Evolutionary conservation across 1,140 invertebrate species (phyloP).

Genomic region (Sycophaga agraensis): DNA sequence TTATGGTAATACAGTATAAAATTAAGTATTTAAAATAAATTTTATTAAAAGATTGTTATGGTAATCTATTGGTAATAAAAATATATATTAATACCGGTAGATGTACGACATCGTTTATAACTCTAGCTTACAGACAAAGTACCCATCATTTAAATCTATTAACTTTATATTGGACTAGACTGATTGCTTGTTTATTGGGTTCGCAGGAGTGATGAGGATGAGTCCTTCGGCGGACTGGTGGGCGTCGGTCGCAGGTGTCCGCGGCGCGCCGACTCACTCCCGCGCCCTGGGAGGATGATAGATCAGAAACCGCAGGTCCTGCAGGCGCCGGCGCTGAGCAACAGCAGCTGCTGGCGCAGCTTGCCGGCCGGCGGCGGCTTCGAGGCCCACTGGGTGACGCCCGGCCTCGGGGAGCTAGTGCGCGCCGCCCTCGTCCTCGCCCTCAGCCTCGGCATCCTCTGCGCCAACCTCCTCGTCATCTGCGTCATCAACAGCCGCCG

Average conservation of each 20-base stretch:
- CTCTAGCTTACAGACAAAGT: no score
- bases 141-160: no score
- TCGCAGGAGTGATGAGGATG: neutral
- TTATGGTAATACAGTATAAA: no score
- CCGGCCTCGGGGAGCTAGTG: slow-evolving; percentile 69
- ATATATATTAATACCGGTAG: no score
- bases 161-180: no score
- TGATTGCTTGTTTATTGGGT: no score
- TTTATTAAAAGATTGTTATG: no score
- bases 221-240: neutral
- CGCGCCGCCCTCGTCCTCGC: slow-evolving; percentile 74
- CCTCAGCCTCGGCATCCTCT: slow-evolving; percentile 73
- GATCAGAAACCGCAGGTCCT: slow-evolving; percentile 60
- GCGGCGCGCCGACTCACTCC: neutral
- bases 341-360: slow-evolving; percentile 76
- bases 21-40: no score
- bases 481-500: slow-evolving; percentile 78
- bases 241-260: neutral
- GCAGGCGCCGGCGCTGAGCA: slow-evolving; percentile 73
- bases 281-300: slow-evolving; percentile 36
- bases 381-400: slow-evolving; percentile 60
- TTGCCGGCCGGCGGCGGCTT: slow-evolving; percentile 49
- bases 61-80: no score
- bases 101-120: no score
- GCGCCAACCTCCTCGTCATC: slow-evolving; percentile 77